Evolutionary conservation across 1,140 invertebrate species (phyloP), one percentile per base, ranked within the genome.

Genomic region (Drosophila pallidifrons): DNA sequence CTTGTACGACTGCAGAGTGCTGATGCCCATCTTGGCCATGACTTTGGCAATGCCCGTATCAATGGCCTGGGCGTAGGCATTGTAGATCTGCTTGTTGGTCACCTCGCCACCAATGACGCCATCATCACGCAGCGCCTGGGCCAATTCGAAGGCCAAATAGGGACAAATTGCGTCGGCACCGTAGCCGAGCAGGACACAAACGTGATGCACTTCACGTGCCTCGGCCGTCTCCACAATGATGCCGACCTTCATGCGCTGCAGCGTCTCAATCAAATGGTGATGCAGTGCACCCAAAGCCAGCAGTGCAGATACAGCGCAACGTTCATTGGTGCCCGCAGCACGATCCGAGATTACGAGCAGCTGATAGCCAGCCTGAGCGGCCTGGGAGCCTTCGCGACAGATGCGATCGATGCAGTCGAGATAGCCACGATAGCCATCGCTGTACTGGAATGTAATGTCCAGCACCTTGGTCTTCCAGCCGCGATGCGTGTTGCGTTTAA

Each of bases 1-100:
- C 94, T 99, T 99, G 93, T 99, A 99, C n/a, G 98, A 99, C 92
- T 99, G 99, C 13, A 99, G 93, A 0, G 99, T 99, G 46, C 98
- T 99, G 89, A 99, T 99, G 43, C 99, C 99, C 99, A 99, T 99
- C 93, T 99, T 99, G 1, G 99, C 99, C 99, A 99, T 99, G 0
- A 93, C 94, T 93, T 98, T 98, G 1, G 96, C 95, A 65, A 98
- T 95, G 60, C 97, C 97, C 8, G 96, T 95, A 90, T 97, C 96
- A 85, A 97, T 95, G 68, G 95, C 94, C 69, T 94, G 92, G 71
- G 94, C 93, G 47, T 92, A 92, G 51, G 93, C 93, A 2, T 94
- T 96, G 91, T 96, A 99, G 70, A 99, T 96, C 52, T 96, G 94
- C n/a, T 97, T 95, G 91, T 99, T 97, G 1, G 95, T 95, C 0